Evolutionary conservation across 92 coral and sea anemone genomes (phyloP).

Genomic region (Chrysogorgia sp.): DNA sequence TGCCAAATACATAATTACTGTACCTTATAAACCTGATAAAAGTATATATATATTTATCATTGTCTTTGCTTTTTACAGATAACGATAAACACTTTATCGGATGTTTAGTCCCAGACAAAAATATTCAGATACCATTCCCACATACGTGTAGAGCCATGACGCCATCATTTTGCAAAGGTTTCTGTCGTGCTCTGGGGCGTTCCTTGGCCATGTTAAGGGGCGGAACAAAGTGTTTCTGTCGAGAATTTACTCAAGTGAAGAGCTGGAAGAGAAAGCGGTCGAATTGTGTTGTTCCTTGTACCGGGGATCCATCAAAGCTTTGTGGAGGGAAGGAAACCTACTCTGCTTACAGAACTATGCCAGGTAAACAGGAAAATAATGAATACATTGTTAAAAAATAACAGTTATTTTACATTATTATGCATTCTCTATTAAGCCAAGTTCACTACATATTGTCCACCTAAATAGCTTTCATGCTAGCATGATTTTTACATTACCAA

Average conservation of each 20-base stretch:
- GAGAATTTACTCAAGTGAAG: not conserved
- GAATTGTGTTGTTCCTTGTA: slow-evolving; percentile 9
- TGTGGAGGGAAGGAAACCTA: slow-evolving; percentile 32
- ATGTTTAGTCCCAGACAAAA: not conserved
- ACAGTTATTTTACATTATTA: no score
- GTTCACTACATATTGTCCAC: no score
- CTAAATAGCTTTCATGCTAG: no score
- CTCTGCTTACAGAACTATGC: slow-evolving; percentile 14
- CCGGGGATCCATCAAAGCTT: slow-evolving; percentile 1
- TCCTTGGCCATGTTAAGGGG: slow-evolving; percentile 14
- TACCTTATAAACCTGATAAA: not conserved
- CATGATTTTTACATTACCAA: no score
- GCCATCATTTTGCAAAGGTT: slow-evolving; percentile 1
- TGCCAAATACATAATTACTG: no score
- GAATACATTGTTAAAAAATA: no score
- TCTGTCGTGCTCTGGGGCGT: slow-evolving; percentile 12
- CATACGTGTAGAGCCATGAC: slow-evolving; percentile 11
- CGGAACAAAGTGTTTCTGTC: slow-evolving; percentile 14
- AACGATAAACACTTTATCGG: slow-evolving; percentile 19
- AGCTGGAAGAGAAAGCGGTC: not conserved
- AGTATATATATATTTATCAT: not conserved
- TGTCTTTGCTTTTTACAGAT: not conserved
- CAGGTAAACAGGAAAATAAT: not conserved
- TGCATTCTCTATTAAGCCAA: no score
- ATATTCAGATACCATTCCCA: not conserved